Evolutionary conservation across 2,888 invertebrate species (phyloP), one percentile per base, ranked within the genome.

Genomic region (Diogma glabrata): DNA sequence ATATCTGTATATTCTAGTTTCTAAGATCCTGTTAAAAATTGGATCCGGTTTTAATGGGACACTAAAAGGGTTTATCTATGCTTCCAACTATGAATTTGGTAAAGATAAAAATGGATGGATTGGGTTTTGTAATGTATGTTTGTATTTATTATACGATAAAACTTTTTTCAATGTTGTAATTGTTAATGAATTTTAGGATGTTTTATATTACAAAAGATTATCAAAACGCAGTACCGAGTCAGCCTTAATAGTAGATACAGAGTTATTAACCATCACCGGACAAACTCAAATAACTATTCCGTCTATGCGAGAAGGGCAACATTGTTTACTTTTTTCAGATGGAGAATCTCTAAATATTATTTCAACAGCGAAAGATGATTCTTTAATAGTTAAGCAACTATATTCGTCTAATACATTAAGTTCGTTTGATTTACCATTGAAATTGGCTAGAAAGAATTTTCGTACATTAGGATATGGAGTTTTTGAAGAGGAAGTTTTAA

Each of bases 1-100:
- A 57, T 93, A 80, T 69, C 75, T 97, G 50, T 97, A 92, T 69
- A 73, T 97, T 23, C 84, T 89, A 60, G 82, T 88, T 24, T 82
- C 84, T 9, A 82, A 83, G 60, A 90, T 92, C 2, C 73, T 97
- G 45, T 76, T 90, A 56, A 97, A 97, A 74, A 82, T 97, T 55
- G 97, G 97, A 16, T 89, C 94, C 49, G 97, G 97, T 7, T 92
- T 91, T 65, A 88, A 89, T 48, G 91, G 90, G 56, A 93, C 96
- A 7, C 79, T 91, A 57, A 86, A 86, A 69, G 95, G 93, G n/a
- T 87, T 90, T 63, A 77, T 93, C 19, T 90, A 93, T 65, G 73
- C 82, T 56, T 82, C 86, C 64, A 90, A 90, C 67, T 78, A 84
- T 22, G 86, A 91, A 66, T 89, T 93, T 65, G 81, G 83, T 7